A percentile compares a stretch with the other conserved stretches of the same genome.
Evolutionary conservation across 2,888 invertebrate genomes (phyloP).

Genomic region (Eueremaeus valkanovi): DNA sequence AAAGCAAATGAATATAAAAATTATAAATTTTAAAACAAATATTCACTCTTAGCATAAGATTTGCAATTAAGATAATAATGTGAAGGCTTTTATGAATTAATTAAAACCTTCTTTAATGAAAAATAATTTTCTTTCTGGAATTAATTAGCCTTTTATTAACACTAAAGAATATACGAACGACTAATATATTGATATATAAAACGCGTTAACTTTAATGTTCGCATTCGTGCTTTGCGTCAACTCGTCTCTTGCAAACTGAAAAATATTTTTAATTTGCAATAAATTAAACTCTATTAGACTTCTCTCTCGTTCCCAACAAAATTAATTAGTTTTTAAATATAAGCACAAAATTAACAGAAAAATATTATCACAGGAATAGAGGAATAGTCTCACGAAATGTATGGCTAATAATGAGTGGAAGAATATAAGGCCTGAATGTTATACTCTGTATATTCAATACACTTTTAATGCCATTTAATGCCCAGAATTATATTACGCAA

Average conservation of each 20-base stretch:
- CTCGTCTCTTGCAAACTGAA: neutral
- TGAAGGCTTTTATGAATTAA: constrained; percentile 10
- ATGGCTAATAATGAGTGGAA: no score
- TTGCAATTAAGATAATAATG: neutral
- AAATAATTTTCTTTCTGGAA: constrained; percentile 15
- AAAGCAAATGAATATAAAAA: neutral
- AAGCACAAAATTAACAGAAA: neutral
- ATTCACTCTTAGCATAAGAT: neutral
- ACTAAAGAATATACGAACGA: neutral
- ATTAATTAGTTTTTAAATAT: neutral
- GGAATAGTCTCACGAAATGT: no score
- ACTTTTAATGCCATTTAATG: no score
- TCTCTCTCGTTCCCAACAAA: neutral
- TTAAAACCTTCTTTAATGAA: constrained; percentile 9
- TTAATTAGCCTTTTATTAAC: constrained; percentile 4
- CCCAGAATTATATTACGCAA: no score
- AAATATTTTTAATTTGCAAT: constrained; percentile 16
- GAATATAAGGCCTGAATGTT: no score
- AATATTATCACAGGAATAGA: neutral
- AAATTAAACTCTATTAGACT: neutral
- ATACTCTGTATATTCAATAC: no score
- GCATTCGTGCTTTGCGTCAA: neutral
- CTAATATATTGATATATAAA: neutral
- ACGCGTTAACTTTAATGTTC: neutral
- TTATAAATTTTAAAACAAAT: neutral